These are phyloP conservation scores for Drosophila trichaetosa DNA, from an alignment of 2,888 invertebrate species.

Conservation along the genomic window DNA sequence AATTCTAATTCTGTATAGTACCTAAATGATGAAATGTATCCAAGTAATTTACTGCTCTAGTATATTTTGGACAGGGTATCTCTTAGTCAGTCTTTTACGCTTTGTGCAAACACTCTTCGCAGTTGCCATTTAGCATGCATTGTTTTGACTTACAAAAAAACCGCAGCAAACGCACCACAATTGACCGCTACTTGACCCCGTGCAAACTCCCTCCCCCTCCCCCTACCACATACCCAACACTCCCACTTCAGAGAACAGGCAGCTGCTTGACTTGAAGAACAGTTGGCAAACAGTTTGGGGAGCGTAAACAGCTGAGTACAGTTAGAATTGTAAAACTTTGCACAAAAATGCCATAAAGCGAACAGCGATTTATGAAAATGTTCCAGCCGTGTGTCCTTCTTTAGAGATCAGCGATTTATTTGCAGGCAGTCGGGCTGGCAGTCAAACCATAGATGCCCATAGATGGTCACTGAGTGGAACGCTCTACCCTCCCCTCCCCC, in stretches of 20 bases:
- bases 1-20: too few species aligned
- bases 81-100: not conserved
- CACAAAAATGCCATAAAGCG: slow-evolving; percentile 75
- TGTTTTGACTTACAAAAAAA: slow-evolving; percentile 39
- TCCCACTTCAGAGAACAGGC: slow-evolving; percentile 1
- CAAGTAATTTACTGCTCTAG: accelerated
- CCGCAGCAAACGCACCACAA: slow-evolving; percentile 31
- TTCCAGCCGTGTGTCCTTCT: slow-evolving; percentile 60
- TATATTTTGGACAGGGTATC: slow-evolving; percentile 32
- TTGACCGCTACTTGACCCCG: slow-evolving; percentile 71
- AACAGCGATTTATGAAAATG: slow-evolving; percentile 74
- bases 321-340: slow-evolving; percentile 61
- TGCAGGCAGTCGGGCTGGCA: slow-evolving; percentile 23
- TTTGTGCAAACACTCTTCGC: not conserved
- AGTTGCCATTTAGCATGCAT: slow-evolving; percentile 64
- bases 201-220: slow-evolving; percentile 1
- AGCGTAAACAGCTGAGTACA: slow-evolving; percentile 29
- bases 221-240: slow-evolving; percentile 4
- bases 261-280: not conserved
- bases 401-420: slow-evolving; percentile 72
- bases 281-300: slow-evolving; percentile 10
- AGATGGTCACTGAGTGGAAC: slow-evolving; percentile 49
- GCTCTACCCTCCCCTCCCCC: slow-evolving; percentile 10
- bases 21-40: not conserved
- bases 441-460: slow-evolving; percentile 36